Evolutionary conservation across 2,113 vertebrate species (phyloP).

Genomic region (Oreamnos americanus): DNA sequence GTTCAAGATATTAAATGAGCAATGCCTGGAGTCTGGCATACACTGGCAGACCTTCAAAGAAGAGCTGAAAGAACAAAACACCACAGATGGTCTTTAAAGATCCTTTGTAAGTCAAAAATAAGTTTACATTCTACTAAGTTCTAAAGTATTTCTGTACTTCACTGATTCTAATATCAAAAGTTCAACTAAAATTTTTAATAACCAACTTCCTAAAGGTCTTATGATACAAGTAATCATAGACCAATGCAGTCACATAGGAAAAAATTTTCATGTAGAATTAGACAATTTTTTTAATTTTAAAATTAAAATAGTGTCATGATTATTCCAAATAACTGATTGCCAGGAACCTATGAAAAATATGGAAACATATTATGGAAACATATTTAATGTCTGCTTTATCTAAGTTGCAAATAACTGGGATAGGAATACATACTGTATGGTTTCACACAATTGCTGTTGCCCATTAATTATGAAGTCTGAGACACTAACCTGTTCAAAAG

Average conservation of each 20-base stretch:
- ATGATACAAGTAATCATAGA: neutral
- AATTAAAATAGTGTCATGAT: neutral
- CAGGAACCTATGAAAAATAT: neutral
- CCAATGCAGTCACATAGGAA: neutral
- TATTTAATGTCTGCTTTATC: neutral
- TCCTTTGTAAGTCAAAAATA: neutral
- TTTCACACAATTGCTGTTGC: neutral
- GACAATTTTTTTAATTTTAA: neutral
- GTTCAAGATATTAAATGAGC: neutral
- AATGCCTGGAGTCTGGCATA: neutral
- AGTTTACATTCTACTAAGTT: neutral
- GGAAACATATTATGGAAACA: neutral
- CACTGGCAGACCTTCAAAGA: neutral
- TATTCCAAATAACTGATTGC: neutral
- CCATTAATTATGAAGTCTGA: neutral
- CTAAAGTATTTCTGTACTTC: neutral
- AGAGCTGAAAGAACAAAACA: neutral
- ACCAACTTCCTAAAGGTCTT: neutral
- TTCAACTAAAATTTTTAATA: neutral
- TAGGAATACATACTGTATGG: neutral
- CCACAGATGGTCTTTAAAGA: neutral
- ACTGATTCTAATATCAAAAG: neutral
- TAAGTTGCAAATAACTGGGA: neutral
- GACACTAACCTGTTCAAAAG: constrained; percentile 94
- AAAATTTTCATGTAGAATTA: neutral